A percentile compares a stretch with the other conserved stretches of the same genome.
Conservation (phyloP, 1,140 invertebrate species). For the Nomia melanderi region DNA sequence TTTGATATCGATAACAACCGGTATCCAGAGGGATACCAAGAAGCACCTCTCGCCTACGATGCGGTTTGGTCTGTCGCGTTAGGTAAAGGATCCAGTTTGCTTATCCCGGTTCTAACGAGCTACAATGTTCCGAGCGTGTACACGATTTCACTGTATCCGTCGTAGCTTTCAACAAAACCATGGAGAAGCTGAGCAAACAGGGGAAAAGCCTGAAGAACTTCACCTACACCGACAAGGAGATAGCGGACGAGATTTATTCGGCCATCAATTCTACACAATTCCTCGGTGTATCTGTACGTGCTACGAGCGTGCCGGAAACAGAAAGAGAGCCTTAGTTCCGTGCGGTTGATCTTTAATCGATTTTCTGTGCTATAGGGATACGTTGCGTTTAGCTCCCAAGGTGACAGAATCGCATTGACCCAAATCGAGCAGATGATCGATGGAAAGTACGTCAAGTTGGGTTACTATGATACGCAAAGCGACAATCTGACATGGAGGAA, state of each 20-base stretch:
- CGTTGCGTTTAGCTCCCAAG: conserved; percentile 97
- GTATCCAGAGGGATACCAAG: conserved; percentile 97
- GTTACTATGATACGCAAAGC: conserved; percentile 96
- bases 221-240: conserved; percentile 97
- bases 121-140: too few relatives aligned
- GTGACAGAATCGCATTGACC: conserved; percentile 98
- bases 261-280: conserved; percentile 99
- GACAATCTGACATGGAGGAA: conserved; percentile 97
- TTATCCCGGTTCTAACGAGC: too few relatives aligned
- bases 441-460: conserved; percentile 96
- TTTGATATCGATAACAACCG: conserved; percentile 91
- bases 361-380: conserved; percentile 85
- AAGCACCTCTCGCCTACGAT: conserved; percentile 99
- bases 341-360: conserved; percentile 24
- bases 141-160: too few relatives aligned
- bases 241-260: conserved; percentile 96
- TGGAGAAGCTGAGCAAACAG: conserved; percentile 89
- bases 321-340: neutral
- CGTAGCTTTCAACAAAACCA: conserved; percentile 97
- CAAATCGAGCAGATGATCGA: conserved; percentile 98
- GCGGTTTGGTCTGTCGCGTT: conserved; percentile 98
- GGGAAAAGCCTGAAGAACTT: conserved; percentile 96
- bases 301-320: conserved; percentile 23
- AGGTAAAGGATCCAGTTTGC: conserved; percentile 80
- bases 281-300: conserved; percentile 96